Base-by-base conservation (phyloP, 2,113 vertebrate species). In the Coracopsis vasa region DNA sequence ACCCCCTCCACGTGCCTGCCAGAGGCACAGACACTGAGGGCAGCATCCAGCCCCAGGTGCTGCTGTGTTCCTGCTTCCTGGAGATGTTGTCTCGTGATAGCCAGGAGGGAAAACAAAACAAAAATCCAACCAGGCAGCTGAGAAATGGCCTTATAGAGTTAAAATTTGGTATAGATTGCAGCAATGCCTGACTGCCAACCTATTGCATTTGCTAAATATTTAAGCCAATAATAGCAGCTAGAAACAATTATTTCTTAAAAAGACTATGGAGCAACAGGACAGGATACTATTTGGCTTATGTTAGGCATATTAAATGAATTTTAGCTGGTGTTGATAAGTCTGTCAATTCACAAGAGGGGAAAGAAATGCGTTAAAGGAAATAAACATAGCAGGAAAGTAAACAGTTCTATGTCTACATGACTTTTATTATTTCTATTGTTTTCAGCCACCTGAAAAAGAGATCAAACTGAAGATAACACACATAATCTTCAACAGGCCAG, bases 141-240 rank as follows among this genome's bases (percentile, higher is more conserved):
- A 65, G 51, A 65, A 84, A 77, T 7, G 88, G 72, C n/a, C 8
- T 83, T 88, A 56, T 3, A 44, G 27, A 81, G 31, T 84, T 91
- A 84, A 69, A 79, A 88, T 90, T 72, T 10, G 6, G 28, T 81
- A 47, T 9, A 80, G 80, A 48, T 74, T 51, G 62, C 25, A 41
- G 69, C 61, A 96, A 54, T 9, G 28, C 31, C 41, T 75, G 48
- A 53, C 78, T 90, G 54, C 35, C 35, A 48, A 72, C 87, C 66
- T 69, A 61, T 25, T 48, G 78, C 62, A 56, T 88, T 94, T 93
- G 62, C 64, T 92, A 95, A 88, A 96, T 93, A 81, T 80, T 96
- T 94, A 60, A 72, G 86, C 65, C 79, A 89, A 88, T 80, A 93
- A 93, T 51, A 83, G 70, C 77, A 79, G 73, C 19, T 81, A 86